Base-by-base conservation (phyloP, 2,797 vertebrate genomes). In the Moxostoma hubbsi region DNA sequence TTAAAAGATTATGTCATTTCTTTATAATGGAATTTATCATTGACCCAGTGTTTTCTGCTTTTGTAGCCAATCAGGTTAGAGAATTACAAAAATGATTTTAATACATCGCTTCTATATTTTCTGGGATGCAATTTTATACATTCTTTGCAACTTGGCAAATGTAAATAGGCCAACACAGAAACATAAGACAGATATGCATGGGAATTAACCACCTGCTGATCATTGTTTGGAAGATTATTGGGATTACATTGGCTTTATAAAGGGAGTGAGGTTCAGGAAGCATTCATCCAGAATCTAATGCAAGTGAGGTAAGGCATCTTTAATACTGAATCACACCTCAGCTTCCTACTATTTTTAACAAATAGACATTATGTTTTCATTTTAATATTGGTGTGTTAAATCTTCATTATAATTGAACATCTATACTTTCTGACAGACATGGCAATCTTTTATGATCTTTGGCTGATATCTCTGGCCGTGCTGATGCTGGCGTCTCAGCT, bases 401-500 rank as follows among this genome's bases (percentile, higher is more conserved):
- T 2, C 57, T 58, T 58, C 0, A 15, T 1, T 15, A n/a, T 58
- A 58, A 58, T 16, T 1, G 3, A 1, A 9, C 7, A 1, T 36
- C 2, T 43, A 15, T 49, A 59, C 5, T 57, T 68, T 16, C 49
- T 68, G 15, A 45, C 73, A 75, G 61, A 13, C 16, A 77, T 77
- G 64, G 43, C 45, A 1, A 13, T 57, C 36, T 51, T 57, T 59
- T 4, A 9, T 63, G 8, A 11, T 12, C 16, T 43, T 50, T 54
- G 53, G 1, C 54, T 77, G 54, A 7, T 77, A 11, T 69, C 4
- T 18, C 54, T 77, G 4, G 11, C 53, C 45, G 5, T 61, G 13
- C 43, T 77, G 54, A 49, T 77, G 43, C 54, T 77, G 75, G 75
- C 55, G 2, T 68, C 15, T 24, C 54, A 68, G 2, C 11, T 61